These are phyloP conservation scores for Drosophila parvula DNA, from an alignment of 1,140 invertebrate species.

Conservation along the genomic window DNA sequence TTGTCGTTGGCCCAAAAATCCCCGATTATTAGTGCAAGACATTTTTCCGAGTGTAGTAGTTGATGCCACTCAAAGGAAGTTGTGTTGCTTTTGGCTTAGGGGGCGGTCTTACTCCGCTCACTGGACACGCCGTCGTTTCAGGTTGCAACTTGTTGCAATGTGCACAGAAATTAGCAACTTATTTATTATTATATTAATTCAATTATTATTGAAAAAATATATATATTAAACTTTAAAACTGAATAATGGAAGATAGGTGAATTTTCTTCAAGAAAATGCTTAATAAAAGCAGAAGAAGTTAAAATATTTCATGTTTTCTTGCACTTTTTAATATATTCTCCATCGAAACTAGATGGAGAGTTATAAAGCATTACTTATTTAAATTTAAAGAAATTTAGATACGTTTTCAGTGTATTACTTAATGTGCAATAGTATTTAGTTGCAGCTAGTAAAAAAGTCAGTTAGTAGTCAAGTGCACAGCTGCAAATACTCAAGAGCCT, in stretches of 20 bases:
- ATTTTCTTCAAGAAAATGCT: neutral
- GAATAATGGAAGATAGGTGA: rapidly evolving
- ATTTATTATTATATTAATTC: no score
- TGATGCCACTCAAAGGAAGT: slow-evolving; percentile 20
- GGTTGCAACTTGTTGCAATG: slow-evolving; percentile 58
- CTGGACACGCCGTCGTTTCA: slow-evolving; percentile 45
- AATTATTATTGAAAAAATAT: neutral
- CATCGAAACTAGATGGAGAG: neutral
- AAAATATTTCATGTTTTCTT: neutral
- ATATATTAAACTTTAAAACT: neutral
- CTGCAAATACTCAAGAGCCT: slow-evolving; percentile 49
- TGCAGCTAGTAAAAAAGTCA: slow-evolving; percentile 24
- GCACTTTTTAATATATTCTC: no score
- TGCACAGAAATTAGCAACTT: neutral
- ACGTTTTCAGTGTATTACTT: neutral
- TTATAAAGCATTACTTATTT: neutral
- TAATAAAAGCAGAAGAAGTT: neutral
- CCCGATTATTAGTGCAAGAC: slow-evolving; percentile 74
- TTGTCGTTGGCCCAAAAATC: slow-evolving; percentile 48
- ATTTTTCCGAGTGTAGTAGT: slow-evolving; percentile 33
- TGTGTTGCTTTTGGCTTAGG: slow-evolving; percentile 16
- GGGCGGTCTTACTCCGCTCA: slow-evolving; percentile 37
- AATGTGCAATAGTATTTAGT: slow-evolving; percentile 18
- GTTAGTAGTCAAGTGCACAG: slow-evolving; percentile 71
- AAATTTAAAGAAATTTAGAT: neutral